Evolutionary conservation across 2,888 invertebrate species (phyloP).

Genomic region (Latheticus oryzae): DNA sequence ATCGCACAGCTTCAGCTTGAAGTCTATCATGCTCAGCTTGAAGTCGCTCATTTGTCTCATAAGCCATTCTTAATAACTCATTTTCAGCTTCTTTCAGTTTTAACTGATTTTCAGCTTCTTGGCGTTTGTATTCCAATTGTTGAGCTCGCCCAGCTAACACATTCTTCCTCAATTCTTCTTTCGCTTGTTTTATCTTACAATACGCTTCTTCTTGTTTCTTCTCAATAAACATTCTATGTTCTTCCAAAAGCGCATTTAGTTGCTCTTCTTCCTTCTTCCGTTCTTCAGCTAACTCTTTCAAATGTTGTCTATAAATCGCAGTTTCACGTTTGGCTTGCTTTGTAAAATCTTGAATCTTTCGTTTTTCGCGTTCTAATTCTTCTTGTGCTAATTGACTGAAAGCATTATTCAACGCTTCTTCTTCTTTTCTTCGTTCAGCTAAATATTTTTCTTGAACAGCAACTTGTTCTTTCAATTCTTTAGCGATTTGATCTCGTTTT

Average conservation of each 20-base stretch:
- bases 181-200: slow-evolving; percentile 58
- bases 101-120: slow-evolving; percentile 56
- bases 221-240: slow-evolving; percentile 54
- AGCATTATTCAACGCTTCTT: slow-evolving; percentile 57
- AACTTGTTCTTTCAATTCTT: slow-evolving; percentile 60
- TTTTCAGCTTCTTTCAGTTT: slow-evolving; percentile 60
- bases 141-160: slow-evolving; percentile 58
- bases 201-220: slow-evolving; percentile 58
- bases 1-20: slow-evolving; percentile 51
- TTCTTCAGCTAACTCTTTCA: slow-evolving; percentile 57
- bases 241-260: slow-evolving; percentile 54
- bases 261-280: slow-evolving; percentile 58
- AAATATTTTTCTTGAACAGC: slow-evolving; percentile 54
- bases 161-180: slow-evolving; percentile 55
- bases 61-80: slow-evolving; percentile 56
- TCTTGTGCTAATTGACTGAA: slow-evolving; percentile 54
- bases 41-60: slow-evolving; percentile 58
- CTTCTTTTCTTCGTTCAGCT: slow-evolving; percentile 57
- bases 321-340: slow-evolving; percentile 55
- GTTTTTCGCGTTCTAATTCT: slow-evolving; percentile 58
- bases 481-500: slow-evolving; percentile 52
- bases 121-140: slow-evolving; percentile 58
- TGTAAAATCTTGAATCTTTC: slow-evolving; percentile 48
- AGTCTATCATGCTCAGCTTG: slow-evolving; percentile 58
- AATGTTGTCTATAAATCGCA: slow-evolving; percentile 56